Evolutionary conservation across 1,140 invertebrate species (phyloP), one percentile per base, ranked within the genome.

Genomic region (roundworm (Caenorhabditis elegans)): DNA sequence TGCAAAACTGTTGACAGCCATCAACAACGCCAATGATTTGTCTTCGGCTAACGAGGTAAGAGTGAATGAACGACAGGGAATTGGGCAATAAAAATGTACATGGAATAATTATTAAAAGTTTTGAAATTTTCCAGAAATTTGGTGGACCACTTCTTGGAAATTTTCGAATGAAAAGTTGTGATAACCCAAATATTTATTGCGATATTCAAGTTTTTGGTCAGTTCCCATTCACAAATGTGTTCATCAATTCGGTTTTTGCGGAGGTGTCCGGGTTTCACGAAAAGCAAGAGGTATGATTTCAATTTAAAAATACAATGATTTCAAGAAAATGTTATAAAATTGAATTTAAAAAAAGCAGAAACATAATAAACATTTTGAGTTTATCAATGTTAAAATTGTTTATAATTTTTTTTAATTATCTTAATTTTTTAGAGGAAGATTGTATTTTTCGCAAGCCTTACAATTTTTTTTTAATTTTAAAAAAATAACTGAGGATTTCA

Each of bases 361-460:
- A n/a, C n/a, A n/a, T n/a, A n/a, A n/a, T n/a, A n/a, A n/a, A n/a
- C n/a, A n/a, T 60, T 86, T 87, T 76, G 83, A 87, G 48, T 53
- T 86, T 26, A 78, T 86, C n/a, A 86, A 87, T 46, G n/a, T n/a
- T n/a, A 43, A 43, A 43, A 43, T 5, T 60, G 36, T 79, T 47
- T n/a, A 19, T 2, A 15, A 43, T 43, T 43, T 43, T 43, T 15
- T 43, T 43, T 43, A 43, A 43, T 43, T 43, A 8, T 43, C 15
- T 43, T 5, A 43, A 8, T 43, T 43, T 43, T 43, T 8, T 43
- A 43, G 39, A 43, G 39, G 39, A 43, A 43, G 39, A 43, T 39
- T 77, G 31, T 47, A 6, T 10, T 19, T 22, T 77, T 47, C 31
- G n/a, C n/a, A n/a, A n/a, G n/a, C n/a, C n/a, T n/a, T n/a, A n/a